Evolutionary conservation across 2,797 vertebrate species (phyloP), one percentile per base, ranked within the genome.

Genomic region (Percopsis omiscomaycus): DNA sequence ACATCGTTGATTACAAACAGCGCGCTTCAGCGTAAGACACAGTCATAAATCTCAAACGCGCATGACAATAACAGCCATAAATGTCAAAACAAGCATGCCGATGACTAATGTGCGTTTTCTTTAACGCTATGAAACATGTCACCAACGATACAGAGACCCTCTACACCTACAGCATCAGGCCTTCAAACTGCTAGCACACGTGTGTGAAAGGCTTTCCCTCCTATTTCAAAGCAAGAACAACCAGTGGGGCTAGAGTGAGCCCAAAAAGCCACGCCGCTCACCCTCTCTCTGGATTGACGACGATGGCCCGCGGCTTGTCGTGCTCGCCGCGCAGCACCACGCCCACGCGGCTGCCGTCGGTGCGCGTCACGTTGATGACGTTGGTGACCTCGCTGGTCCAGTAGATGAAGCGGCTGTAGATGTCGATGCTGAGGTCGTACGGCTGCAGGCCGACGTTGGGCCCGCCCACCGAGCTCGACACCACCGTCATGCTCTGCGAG

Each of bases 321-420:
- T 94, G 94, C 9, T 97, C 95, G 1, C 95, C 95, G n/a, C 88
- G 91, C 62, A 99, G 91, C 22, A 99, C 97, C 71, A 98, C 95
- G 15, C 97, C 97, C 29, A 99, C 87, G 0, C 94, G 73, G 62
- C 92, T 92, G 13, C 97, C 97, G 68, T 99, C 96, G 0, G 93
- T 92, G 12, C 91, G 92, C 0, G 96, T 98, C 13, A 99, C 96
- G 0, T 98, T 98, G 84, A 99, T 96, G 66, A 96, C 97, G 47
- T 99, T 98, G 77, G 96, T 96, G 59, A 95, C 94, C 84, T 99
- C 97, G 0, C 95, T 98, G 81, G 97, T 99, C 97, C 97, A 99
- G 88, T 98, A 99, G 92, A 99, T 96, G 78, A 96, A 97, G 79
- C 97, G 97, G 89, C 96, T 98, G 89, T 95, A 99, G 89, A 98